Evolutionary conservation across 2,888 invertebrate species (phyloP), one percentile per base, ranked within the genome.

Genomic region (Tineola bisselliella): DNA sequence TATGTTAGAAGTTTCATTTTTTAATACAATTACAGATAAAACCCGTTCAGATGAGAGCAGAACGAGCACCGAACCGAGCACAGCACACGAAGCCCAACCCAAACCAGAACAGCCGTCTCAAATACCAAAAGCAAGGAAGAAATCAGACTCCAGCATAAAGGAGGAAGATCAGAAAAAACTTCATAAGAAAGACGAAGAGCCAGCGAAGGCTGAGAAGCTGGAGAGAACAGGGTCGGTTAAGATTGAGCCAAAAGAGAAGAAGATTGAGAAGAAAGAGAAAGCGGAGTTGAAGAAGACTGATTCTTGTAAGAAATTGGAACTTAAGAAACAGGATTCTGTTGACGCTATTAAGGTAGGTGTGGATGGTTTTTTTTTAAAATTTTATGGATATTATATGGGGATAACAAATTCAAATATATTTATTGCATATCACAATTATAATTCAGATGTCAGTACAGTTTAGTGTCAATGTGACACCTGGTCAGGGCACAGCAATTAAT

Each of bases 91-190:
- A 30, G 82, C 82, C 1, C 71, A 74, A 56, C 66, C 74, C 59
- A 78, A 79, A 62, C 59, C 65, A 1, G 68, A 66, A 2, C 75
- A 74, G 60, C 61, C 60, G 0, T 33, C 62, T 8, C n/a, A 61
- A 15, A 77, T 76, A 44, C 63, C 68, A 6, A 86, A 84, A 65
- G 64, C 75, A 1, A 70, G 84, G 30, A 84, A 84, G 68, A 86
- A 84, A 63, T 82, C 84, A 0, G 86, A 87, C 67, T 76, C 84
- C 0, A 81, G 82, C 61, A 69, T 82, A 44, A 84, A 84, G 67
- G 86, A 86, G 3, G 86, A 87, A 63, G 82, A 83, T 11, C 52
- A 64, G 0, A 80, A 77, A 65, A 31, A 48, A 17, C 13, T 57
- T 15, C 76, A 72, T 58, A 65, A 68, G 61, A 77, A 44, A 13